Base-by-base conservation (phyloP, 2,113 vertebrate genomes). In the Cichladusa arquata region DNA sequence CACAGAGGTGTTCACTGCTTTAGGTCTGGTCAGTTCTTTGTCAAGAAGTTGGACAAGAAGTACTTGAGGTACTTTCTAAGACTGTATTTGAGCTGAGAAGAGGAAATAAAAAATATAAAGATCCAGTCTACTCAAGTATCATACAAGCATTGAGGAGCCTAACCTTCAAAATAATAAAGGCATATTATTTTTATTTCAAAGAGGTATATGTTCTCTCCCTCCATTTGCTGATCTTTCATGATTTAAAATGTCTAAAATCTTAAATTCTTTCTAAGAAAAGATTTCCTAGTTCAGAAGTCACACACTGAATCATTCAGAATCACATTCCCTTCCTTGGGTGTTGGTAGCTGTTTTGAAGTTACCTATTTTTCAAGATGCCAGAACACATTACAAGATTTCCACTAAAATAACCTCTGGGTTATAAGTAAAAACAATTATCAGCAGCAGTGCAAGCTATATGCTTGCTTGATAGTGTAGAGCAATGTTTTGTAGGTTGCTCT, bases 151-250 rank as follows among this genome's bases (percentile, higher is more conserved):
- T 74, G n/a, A 67, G 9, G 6, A 92, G 40, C 3, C 8, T 64
- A 67, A 70, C 13, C 8, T 45, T 23, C 14, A 67, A 83, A 73
- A 2, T 31, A 73, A 61, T 50, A 72, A 51, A 47, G 0, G 3
- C 3, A 1, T 40, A 65, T 36, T 47, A 66, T 38, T 81, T 60
- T 66, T 60, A 29, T 81, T 82, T 69, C 19, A 56, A 67, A 56
- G 14, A 56, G 0, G 1, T 65, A 1, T 33, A 28, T 2, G 0
- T 23, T 70, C 5, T 84, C 28, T 89, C 36, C 22, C 6, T 70
- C 6, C 1, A 12, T 73, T 86, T 91, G 51, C n/a, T 78, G 6
- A 66, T 48, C 11, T 57, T 80, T 64, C 26, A 26, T 64, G 7
- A 66, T 33, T 56, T 89, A 53, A 54, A 82, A 62, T 14, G 4